Evolutionary conservation across 2,797 vertebrate genomes (phyloP), one percentile per base, ranked within the genome.

Genomic region (Tapera naevia): DNA sequence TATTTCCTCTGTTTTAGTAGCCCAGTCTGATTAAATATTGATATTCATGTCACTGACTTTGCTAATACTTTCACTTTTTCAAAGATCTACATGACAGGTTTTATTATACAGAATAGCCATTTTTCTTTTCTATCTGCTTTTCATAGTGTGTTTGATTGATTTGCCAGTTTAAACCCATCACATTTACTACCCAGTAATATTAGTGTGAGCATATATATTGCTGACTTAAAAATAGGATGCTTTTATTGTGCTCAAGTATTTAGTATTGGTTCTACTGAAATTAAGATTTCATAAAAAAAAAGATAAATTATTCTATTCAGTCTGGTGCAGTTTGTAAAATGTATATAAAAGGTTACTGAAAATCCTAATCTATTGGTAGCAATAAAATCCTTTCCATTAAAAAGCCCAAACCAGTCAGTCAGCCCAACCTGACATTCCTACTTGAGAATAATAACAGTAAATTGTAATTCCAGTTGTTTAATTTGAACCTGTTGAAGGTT

Each of bases 101-200:
- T 57, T 95, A 91, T 88, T 95, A 61, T 37, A 86, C 28, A 64
- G 69, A 92, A 92, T 24, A 80, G 65, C 50, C 43, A 60, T 94
- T 89, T 93, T 87, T 88, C 71, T 81, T 53, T 76, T 74, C 76
- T 71, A 1, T 74, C 81, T 51, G 45, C 84, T 87, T 89, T 92
- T 92, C 91, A 22, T 37, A 25, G 37, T 41, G 33, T 65, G 24
- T 67, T 87, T 93, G 84, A 93, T 92, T 93, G 93, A 93, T 87
- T 74, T 95, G 24, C 45, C 48, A 39, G 41, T 70, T 91, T 79
- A 88, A 94, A 27, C 10, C 64, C 41, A 74, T 93, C 86, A 71
- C 57, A 46, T 86, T 80, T 89, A 46, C 51, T 76, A 89, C 48
- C 53, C 79, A 48, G 11, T 22, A 72, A 32, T 79, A 69, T 66